These are phyloP conservation scores for Andrena fulva DNA, from an alignment of 2,888 invertebrate species.

Conservation along the genomic window DNA sequence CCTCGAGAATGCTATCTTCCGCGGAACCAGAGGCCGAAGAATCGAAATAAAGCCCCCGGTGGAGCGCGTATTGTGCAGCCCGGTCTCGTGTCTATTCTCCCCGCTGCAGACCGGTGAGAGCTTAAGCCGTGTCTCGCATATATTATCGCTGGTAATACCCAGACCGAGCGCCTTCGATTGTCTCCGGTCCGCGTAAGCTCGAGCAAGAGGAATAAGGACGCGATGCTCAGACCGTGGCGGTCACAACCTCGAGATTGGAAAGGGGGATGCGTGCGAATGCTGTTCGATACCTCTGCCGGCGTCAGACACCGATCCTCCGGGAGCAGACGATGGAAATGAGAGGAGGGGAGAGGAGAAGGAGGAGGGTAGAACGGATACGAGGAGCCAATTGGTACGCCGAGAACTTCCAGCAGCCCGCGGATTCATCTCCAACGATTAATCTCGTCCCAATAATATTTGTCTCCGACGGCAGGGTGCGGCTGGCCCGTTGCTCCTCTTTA, in stretches of 20 bases:
- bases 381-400: slow-evolving; percentile 6
- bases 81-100: slow-evolving; percentile 27
- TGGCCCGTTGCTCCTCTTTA: slow-evolving; percentile 36
- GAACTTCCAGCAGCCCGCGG: not conserved
- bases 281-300: not conserved
- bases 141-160: slow-evolving; percentile 39
- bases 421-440: slow-evolving; percentile 70
- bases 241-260: slow-evolving; percentile 7
- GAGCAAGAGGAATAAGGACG: not conserved
- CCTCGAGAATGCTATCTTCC: slow-evolving; percentile 75
- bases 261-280: not conserved
- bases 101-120: slow-evolving; percentile 19
- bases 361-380: not conserved
- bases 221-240: not conserved
- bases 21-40: slow-evolving; percentile 62
- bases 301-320: slow-evolving; percentile 2
- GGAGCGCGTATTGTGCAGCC: slow-evolving; percentile 34
- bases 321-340: not conserved
- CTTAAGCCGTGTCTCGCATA: slow-evolving; percentile 35
- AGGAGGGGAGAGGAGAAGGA: not conserved
- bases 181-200: slow-evolving; percentile 13
- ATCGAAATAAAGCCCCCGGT: slow-evolving; percentile 61
- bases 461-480: slow-evolving; percentile 54
- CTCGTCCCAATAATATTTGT: slow-evolving; percentile 74
- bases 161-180: slow-evolving; percentile 1